Percentiles rank a stretch among this genome's conserved stretches.
These are phyloP conservation scores for Fukomys damarensis DNA, from an alignment of 2,113 vertebrate species.

Conservation along the genomic window DNA sequence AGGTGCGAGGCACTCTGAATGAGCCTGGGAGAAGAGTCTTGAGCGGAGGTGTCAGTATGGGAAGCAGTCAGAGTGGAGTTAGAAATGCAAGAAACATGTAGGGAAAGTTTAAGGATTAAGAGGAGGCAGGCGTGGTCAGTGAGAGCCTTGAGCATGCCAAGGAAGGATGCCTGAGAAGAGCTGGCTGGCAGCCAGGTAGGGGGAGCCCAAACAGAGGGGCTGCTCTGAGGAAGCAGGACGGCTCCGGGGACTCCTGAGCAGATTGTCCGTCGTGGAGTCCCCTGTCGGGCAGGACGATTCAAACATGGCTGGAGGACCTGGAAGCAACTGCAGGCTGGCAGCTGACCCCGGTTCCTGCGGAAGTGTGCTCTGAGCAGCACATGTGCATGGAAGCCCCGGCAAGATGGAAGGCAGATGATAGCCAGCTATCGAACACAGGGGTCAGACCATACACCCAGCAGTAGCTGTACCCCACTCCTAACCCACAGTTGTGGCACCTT, in stretches of 20 bases:
- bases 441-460: not conserved
- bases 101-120: not conserved
- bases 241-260: not conserved
- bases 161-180: too few species aligned
- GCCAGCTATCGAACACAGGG: not conserved
- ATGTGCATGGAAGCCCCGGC: not conserved
- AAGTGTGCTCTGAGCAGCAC: rapidly evolving
- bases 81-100: not conserved
- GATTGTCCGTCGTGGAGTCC: rapidly evolving
- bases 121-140: not conserved
- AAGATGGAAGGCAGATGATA: not conserved
- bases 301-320: not conserved
- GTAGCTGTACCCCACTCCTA: not conserved
- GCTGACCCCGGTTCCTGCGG: not conserved
- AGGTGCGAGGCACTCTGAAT: rapidly evolving
- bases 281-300: not conserved
- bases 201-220: not conserved
- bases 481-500: not conserved
- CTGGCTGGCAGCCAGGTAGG: not conserved
- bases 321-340: not conserved
- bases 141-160: too few species aligned
- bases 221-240: not conserved
- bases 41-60: not conserved
- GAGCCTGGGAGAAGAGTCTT: not conserved
- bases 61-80: too few species aligned